Evolutionary conservation across 2,797 vertebrate genomes (phyloP), one percentile per base, ranked within the genome.

Genomic region (Ptychadena robeensis): DNA sequence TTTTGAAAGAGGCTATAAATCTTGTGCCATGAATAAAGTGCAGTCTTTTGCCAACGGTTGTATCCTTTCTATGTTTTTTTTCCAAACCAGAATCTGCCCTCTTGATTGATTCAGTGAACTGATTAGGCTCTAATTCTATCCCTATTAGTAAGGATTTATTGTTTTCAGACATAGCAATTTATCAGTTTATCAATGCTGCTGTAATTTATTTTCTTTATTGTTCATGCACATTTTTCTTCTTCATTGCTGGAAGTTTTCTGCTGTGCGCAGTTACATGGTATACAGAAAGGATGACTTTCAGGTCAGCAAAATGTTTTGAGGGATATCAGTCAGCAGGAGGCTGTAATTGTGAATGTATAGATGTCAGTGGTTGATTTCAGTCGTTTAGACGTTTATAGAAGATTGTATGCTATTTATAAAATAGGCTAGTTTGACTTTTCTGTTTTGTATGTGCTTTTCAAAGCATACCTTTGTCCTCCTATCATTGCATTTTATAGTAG

Each of bases 291-390:
- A 53, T 53, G 44, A 53, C 22, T 53, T 53, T 53, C 18, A 22
- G 44, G 44, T 53, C 44, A 53, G 44, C 44, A 53, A 53, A 53
- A 22, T 53, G 44, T 1, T 22, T 53, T 53, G 18, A 53, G 44
- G 44, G 44, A 53, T 53, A 53, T 53, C 44, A 22, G 44, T 53
- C 64, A 66, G 64, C 64, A 66, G 64, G 64, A 32, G 15, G 31
- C 64, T 66, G 64, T 66, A 31, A 66, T 31, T 66, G 15, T 66
- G 64, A 15, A 66, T 66, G 30, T 66, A 34, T 32, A 66, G 64
- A 32, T 34, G 28, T 34, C 64, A 66, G 32, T 18, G 22, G 30
- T 32, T 66, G 64, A 66, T 66, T 66, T 66, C 64, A 34, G 64
- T 66, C 2, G 44, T 22, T 66, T 18, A 66, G 15, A 34, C 30